Evolutionary conservation across 2,797 vertebrate genomes (phyloP).

Genomic region (Bradypus variegatus): DNA sequence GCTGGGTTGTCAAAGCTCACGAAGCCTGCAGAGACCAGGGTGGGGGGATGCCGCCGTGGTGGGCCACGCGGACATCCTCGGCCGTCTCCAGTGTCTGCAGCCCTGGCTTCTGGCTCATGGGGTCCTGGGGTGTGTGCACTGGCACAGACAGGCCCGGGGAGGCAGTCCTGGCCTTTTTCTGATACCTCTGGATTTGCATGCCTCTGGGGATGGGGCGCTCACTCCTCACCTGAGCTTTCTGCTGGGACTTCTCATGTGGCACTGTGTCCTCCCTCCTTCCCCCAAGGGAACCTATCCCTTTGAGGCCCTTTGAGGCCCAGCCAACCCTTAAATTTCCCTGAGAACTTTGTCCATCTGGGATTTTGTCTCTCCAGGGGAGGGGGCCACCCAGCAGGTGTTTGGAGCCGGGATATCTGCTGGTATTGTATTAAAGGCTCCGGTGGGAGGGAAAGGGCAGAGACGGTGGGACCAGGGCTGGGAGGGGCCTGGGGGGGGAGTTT

Average conservation of each 20-base stretch:
- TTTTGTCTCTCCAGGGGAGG: not conserved
- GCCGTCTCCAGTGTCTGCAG: not conserved
- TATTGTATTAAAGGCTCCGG: too few relatives aligned
- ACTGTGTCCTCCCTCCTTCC: not conserved
- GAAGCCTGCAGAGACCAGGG: slow-evolving; percentile 80
- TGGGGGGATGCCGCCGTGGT: not conserved
- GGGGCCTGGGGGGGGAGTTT: not conserved
- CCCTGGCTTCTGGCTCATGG: slow-evolving; percentile 1
- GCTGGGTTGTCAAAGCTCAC: slow-evolving; percentile 99
- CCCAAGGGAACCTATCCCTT: not conserved
- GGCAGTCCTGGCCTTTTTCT: not conserved
- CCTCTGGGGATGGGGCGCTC: not conserved
- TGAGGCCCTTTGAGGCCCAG: not conserved
- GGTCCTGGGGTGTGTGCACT: not conserved
- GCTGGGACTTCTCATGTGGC: not conserved
- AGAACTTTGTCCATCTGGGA: not conserved
- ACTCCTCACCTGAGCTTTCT: not conserved
- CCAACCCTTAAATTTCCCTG: not conserved
- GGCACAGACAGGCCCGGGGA: not conserved
- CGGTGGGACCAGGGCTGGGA: not conserved
- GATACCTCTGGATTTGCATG: not conserved
- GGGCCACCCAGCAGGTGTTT: not conserved
- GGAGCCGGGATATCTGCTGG: not conserved
- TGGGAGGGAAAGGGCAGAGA: not conserved
- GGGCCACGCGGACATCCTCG: not conserved